Evolutionary conservation across 2,797 vertebrate species (phyloP).

Genomic region (Macroramphosus scolopax): DNA sequence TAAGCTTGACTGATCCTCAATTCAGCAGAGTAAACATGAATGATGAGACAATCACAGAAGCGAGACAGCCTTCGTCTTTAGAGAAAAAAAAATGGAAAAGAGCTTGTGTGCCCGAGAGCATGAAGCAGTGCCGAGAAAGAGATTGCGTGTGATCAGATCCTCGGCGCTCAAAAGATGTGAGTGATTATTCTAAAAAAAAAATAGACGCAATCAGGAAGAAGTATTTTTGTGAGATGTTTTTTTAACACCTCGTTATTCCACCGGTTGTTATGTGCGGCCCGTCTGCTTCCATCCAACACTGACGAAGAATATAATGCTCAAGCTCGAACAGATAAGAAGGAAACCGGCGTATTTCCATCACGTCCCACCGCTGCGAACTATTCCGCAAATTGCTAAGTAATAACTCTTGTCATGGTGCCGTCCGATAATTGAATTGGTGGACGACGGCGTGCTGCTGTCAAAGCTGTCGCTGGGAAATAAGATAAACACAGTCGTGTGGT

Average conservation of each 20-base stretch:
- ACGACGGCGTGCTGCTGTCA: slow-evolving; percentile 47
- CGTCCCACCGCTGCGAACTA: slow-evolving; percentile 19
- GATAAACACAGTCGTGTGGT: slow-evolving; percentile 55
- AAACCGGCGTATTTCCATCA: slow-evolving; percentile 3
- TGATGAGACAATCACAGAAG: slow-evolving; percentile 48
- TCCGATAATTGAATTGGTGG: slow-evolving; percentile 55
- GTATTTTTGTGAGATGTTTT: slow-evolving; percentile 8
- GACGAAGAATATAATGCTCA: slow-evolving; percentile 19
- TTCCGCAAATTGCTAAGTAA: slow-evolving; percentile 45
- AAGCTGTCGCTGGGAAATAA: slow-evolving; percentile 31
- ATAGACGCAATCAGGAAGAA: not conserved
- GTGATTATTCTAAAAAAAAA: not conserved
- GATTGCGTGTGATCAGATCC: slow-evolving; percentile 12
- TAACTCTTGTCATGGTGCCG: slow-evolving; percentile 34
- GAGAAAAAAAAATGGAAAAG: slow-evolving; percentile 17
- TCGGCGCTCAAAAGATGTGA: too few relatives aligned
- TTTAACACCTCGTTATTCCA: slow-evolving; percentile 5
- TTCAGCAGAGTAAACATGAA: slow-evolving; percentile 63
- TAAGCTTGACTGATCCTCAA: slow-evolving; percentile 60
- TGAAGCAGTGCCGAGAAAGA: not conserved
- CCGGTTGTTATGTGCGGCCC: slow-evolving; percentile 17
- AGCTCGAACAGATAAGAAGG: slow-evolving; percentile 23
- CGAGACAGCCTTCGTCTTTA: slow-evolving; percentile 28
- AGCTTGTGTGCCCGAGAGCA: not conserved
- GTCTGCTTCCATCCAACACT: slow-evolving; percentile 19